Evolutionary conservation across 2,113 vertebrate genomes (phyloP).

Genomic region (Equus przewalskii): DNA sequence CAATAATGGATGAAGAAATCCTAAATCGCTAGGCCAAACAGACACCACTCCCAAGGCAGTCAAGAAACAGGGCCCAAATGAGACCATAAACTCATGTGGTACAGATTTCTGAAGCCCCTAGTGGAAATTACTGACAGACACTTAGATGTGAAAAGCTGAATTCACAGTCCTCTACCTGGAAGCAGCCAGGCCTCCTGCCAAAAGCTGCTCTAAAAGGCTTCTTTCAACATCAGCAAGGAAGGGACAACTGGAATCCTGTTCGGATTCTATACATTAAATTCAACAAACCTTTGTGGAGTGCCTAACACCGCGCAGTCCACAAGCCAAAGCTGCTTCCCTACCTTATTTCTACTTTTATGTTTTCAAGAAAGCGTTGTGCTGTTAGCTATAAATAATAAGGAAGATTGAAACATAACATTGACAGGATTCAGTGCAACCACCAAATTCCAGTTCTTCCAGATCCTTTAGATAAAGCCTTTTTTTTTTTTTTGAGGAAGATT

Average conservation of each 20-base stretch:
- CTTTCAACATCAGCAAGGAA: slow-evolving; percentile 61
- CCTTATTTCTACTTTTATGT: neutral
- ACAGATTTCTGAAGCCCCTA: slow-evolving; percentile 58
- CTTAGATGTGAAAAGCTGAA: slow-evolving; percentile 59
- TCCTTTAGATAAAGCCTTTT: neutral
- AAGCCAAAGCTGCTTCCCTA: neutral
- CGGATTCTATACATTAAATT: neutral
- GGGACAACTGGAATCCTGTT: slow-evolving; percentile 39
- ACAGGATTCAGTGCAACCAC: neutral
- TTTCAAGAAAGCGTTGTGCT: slow-evolving; percentile 56
- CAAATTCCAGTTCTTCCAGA: slow-evolving; percentile 38
- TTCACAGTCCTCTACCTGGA: slow-evolving; percentile 74
- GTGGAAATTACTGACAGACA: slow-evolving; percentile 50
- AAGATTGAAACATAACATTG: neutral
- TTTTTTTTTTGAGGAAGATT: too few relatives aligned
- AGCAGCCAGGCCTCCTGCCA: slow-evolving; percentile 24
- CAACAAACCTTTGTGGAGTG: slow-evolving; percentile 45
- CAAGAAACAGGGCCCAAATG: slow-evolving; percentile 55
- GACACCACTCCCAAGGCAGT: slow-evolving; percentile 63
- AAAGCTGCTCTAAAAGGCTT: slow-evolving; percentile 66
- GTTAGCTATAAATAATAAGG: neutral
- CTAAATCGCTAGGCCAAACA: slow-evolving; percentile 56
- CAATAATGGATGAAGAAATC: slow-evolving; percentile 66
- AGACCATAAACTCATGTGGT: slow-evolving; percentile 57
- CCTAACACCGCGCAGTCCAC: neutral